Evolutionary conservation across 2,113 vertebrate genomes (phyloP).

Genomic region (Cyanoderma ruficeps): DNA sequence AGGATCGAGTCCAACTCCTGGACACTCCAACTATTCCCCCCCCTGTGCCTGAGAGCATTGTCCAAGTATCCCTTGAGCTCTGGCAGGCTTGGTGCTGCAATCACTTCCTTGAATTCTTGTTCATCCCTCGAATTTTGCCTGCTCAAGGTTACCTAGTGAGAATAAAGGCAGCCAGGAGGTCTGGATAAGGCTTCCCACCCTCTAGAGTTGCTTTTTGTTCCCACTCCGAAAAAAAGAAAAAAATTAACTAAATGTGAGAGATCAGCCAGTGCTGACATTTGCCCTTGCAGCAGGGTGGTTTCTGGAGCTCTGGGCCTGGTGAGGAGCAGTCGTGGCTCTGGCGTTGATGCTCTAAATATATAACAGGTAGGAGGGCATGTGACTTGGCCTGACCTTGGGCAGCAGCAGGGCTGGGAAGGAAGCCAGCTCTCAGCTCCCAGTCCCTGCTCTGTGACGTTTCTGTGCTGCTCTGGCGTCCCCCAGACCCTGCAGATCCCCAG

Average conservation of each 20-base stretch:
- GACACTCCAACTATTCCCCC: not conserved
- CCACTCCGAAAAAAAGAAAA: rapidly evolving
- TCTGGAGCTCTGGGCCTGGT: not conserved
- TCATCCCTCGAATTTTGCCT: not conserved
- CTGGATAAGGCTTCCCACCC: not conserved
- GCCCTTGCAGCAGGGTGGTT: no score
- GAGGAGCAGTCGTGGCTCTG: not conserved
- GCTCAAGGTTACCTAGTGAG: not conserved
- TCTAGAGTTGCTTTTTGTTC: not conserved
- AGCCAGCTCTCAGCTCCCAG: not conserved
- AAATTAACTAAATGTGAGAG: not conserved
- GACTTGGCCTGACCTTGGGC: not conserved
- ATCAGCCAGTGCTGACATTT: not conserved
- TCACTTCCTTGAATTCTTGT: not conserved
- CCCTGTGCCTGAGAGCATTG: not conserved
- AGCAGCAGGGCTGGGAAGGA: not conserved
- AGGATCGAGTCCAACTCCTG: not conserved
- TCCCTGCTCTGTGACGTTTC: rapidly evolving
- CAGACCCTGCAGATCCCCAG: not conserved
- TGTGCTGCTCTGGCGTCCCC: not conserved
- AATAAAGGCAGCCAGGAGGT: not conserved
- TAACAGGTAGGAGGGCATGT: not conserved
- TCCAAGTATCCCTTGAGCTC: not conserved
- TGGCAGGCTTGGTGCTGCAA: not conserved
- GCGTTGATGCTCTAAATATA: not conserved